These are phyloP conservation scores for Struthio camelus DNA, from an alignment of 2,113 vertebrate species.

Conservation along the genomic window DNA sequence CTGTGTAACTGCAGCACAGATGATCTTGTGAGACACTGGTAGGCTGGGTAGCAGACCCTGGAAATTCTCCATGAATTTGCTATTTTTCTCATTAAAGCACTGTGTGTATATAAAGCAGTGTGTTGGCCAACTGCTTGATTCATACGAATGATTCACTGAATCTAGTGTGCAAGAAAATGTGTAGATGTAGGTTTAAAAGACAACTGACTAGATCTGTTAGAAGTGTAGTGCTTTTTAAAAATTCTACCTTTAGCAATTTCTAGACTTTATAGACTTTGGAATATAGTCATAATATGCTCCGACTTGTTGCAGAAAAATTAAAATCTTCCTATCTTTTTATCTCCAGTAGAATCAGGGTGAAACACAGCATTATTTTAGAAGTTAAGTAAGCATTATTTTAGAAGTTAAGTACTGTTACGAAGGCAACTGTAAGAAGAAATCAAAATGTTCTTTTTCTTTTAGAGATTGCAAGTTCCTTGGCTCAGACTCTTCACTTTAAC, in stretches of 20 bases:
- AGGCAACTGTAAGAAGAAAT: background rate
- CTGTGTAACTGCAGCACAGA: background rate
- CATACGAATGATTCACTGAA: background rate
- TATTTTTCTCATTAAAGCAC: background rate
- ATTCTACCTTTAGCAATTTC: background rate
- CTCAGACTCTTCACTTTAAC: conserved; percentile 82
- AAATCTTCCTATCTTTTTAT: background rate
- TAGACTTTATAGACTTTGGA: background rate
- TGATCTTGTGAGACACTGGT: background rate
- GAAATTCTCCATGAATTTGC: background rate
- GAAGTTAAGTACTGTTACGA: background rate
- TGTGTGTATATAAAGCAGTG: background rate
- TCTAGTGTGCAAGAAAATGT: background rate
- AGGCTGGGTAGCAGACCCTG: background rate
- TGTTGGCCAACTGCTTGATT: background rate
- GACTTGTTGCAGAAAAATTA: background rate
- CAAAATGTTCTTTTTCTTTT: background rate
- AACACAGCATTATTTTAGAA: background rate
- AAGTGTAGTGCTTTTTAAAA: background rate
- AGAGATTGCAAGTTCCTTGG: conserved; percentile 88
- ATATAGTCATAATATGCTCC: background rate
- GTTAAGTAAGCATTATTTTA: background rate
- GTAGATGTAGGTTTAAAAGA: background rate
- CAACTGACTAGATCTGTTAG: background rate
- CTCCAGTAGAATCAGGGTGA: background rate